phyloP scores from a whole-genome alignment of 2,113 vertebrate species.

The Trogon surrucura region DNA sequence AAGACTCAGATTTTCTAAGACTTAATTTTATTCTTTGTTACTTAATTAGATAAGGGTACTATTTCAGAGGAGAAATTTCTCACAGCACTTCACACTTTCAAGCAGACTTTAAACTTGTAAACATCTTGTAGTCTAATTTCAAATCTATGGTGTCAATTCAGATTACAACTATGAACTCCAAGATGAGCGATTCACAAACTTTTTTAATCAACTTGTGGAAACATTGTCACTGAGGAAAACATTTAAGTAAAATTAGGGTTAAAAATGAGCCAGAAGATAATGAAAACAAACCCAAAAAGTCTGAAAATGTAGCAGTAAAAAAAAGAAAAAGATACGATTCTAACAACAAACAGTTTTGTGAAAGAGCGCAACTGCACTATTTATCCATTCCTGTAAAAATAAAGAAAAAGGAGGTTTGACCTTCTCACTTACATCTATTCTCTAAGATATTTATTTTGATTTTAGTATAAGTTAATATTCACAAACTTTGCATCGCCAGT shows the following conservation, averaged over 20 bases:
- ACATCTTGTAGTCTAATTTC: not conserved
- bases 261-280: not conserved
- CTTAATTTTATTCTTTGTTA: constrained; percentile 3
- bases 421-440: constrained; percentile 13
- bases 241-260: not conserved
- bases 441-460: constrained; percentile 28
- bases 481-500: not conserved
- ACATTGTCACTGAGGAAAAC: not conserved
- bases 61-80: not conserved
- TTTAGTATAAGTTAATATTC: not conserved
- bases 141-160: not conserved
- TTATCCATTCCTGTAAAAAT: constrained; percentile 18
- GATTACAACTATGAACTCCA: not conserved
- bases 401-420: constrained; percentile 15
- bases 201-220: not conserved
- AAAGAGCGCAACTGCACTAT: not conserved
- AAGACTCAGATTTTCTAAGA: constrained; percentile 12
- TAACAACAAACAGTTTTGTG: constrained; percentile 12
- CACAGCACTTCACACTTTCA: not conserved
- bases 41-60: not conserved
- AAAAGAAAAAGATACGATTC: not conserved
- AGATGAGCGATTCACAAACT: not conserved
- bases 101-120: not conserved
- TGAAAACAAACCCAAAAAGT: not conserved
- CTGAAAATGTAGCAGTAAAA: not conserved